A percentile compares a stretch with the other conserved stretches of the same genome.
These are phyloP conservation scores for Dendrocincla fuliginosa DNA, from an alignment of 2,797 vertebrate genomes.

Conservation along the genomic window DNA sequence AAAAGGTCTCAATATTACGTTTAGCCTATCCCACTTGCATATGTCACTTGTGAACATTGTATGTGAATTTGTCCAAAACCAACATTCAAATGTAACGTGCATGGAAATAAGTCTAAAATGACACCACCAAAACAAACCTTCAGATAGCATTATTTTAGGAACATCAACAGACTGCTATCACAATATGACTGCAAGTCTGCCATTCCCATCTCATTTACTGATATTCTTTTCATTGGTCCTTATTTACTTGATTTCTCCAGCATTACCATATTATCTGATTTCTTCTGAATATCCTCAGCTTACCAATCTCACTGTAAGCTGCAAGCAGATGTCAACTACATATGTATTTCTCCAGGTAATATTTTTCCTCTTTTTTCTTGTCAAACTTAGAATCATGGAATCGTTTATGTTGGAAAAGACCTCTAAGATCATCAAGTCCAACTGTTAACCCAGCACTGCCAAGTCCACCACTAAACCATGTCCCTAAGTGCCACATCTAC, in stretches of 20 bases:
- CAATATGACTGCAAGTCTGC: neutral
- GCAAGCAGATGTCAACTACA: neutral
- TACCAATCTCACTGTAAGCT: neutral
- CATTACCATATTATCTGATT: neutral
- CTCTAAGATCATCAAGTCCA: neutral
- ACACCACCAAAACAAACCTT: slow-evolving; percentile 39
- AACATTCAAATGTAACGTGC: slow-evolving; percentile 44
- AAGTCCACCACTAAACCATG: neutral
- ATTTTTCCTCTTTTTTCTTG: neutral
- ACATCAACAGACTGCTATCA: neutral
- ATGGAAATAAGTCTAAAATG: slow-evolving; percentile 45
- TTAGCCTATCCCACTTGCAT: slow-evolving; percentile 23
- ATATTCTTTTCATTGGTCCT: neutral
- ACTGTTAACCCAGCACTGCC: neutral
- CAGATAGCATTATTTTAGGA: neutral
- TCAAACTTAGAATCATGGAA: neutral
- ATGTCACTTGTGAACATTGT: neutral
- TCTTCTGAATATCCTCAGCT: neutral
- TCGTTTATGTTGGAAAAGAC: neutral
- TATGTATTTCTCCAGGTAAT: neutral
- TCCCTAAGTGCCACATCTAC: neutral
- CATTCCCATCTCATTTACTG: neutral
- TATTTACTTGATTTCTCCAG: neutral
- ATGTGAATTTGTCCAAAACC: slow-evolving; percentile 63
- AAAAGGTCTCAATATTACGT: slow-evolving; percentile 22